Evolutionary conservation across 2,888 invertebrate genomes (phyloP), one percentile per base, ranked within the genome.

Genomic region (Melieria crassipennis): DNA sequence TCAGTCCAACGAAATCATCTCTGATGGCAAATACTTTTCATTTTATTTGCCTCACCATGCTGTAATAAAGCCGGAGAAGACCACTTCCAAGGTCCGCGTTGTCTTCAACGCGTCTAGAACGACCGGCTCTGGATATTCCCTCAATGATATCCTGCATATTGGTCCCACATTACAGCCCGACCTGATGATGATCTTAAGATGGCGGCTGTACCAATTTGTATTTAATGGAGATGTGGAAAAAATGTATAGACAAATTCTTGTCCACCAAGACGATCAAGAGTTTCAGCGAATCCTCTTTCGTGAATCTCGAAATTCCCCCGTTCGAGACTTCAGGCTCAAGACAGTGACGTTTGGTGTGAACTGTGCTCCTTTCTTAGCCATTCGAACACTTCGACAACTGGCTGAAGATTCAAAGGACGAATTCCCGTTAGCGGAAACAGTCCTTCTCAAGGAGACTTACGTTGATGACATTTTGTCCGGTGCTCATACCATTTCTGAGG

Each of bases 41-140:
- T 52, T 64, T 57, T 46, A 72, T 11, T n/a, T 72, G 57, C 74
- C 76, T 0, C 76, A 78, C 56, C 73, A 76, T 48, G 75, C 72
- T 0, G 71, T 76, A 4, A 65, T 75, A 4, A 69, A 65, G 10
- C 72, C 71, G 0, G 70, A 75, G 5, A 74, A 70, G 13, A 67
- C 68, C 10, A 71, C 73, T 3, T 75, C 75, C 4, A 76, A 73
- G 48, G 46, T 75, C 13, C 47, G 72, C 7, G 73, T 77, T 3
- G 76, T 76, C 0, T 77, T 79, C 56, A 73, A 77, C 47, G 76
- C 75, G 0, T 77, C 74, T 2, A 50, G 65, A 7, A 70, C 66
- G 7, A 69, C 72, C 7, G 47, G 52, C 3, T 73, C 70, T 6
- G 73, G 77, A 4, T 42, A 50, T 1, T 73, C 69, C 1, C 61